Evolutionary conservation across 2,888 invertebrate species (phyloP), one percentile per base, ranked within the genome.

Genomic region (Lymantria dispar): DNA sequence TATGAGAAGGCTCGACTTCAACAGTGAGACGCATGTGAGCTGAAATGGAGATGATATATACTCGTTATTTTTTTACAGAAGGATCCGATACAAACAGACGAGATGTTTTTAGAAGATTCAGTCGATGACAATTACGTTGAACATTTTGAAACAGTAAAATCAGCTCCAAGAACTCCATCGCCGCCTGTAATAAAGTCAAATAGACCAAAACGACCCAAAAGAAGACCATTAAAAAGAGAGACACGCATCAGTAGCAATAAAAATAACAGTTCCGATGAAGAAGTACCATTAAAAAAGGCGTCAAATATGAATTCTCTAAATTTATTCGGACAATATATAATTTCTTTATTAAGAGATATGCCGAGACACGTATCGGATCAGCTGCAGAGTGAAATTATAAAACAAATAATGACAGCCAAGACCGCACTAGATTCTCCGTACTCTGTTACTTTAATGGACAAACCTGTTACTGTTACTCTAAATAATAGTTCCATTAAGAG

Each of bases 321-420:
- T 15, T 53, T 68, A 13, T 82, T 82, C 22, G 77, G 74, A 0
- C 67, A 64, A 47, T 82, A 82, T 15, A 14, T 80, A 0, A 64
- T 62, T 0, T 72, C 78, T 0, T 45, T 82, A 41, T 45, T 82
- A 11, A 70, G 64, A 52, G 70, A 75, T n/a, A 13, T 82, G 3
- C 82, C 82, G 0, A 69, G 65, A 39, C 37, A 64, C 0, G 60
- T 69, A 0, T 74, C 79, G 0, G 72, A 70, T 49, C 60, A 62
- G 7, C 22, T 82, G 0, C 82, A 82, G 56, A 64, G 61, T 8
- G 74, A 80, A 3, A 73, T 82, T 13, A 58, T 76, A 3, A 69
- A 68, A 36, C 74, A 60, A 14, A 60, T 69, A 38, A 40, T 66
- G 2, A 11, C 46, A 0, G 60, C 50, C 0, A 66, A 66, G 48